A percentile compares a stretch with the other conserved stretches of the same genome.
phyloP scores from a whole-genome alignment of 2,113 vertebrate genomes.

The Gymnogyps californianus region DNA sequence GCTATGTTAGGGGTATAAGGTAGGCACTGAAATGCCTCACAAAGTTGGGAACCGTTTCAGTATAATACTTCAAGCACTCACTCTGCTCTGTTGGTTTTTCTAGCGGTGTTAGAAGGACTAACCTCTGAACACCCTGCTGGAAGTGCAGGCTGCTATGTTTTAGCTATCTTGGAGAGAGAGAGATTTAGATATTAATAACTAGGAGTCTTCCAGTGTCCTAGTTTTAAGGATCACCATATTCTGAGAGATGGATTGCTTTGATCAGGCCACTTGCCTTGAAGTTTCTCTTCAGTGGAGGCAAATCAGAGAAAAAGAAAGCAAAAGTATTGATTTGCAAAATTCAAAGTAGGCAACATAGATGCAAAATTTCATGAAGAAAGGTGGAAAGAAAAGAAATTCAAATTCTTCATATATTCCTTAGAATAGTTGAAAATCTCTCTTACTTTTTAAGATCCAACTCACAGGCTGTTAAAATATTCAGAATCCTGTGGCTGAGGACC shows the following conservation, averaged over 20 bases:
- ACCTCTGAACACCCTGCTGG: not conserved
- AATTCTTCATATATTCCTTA: not conserved
- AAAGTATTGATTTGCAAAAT: constrained; percentile 44
- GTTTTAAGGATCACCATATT: constrained; percentile 31
- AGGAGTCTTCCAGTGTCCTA: constrained; percentile 13
- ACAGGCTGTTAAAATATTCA: not conserved
- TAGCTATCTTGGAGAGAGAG: not conserved
- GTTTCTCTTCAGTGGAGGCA: constrained; percentile 24
- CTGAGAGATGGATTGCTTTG: constrained; percentile 16
- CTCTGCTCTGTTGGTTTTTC: not conserved
- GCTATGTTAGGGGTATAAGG: not conserved
- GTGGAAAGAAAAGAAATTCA: not conserved
- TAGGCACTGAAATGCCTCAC: not conserved
- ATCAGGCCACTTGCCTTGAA: constrained; percentile 45
- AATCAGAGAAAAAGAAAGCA: constrained; percentile 20
- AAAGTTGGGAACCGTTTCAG: not conserved
- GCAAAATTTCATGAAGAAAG: not conserved
- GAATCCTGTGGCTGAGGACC: not conserved
- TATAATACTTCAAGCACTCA: not conserved
- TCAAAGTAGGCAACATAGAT: not conserved
- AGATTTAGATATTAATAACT: not conserved
- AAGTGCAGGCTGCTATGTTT: not conserved
- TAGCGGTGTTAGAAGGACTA: not conserved
- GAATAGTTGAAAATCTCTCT: not conserved
- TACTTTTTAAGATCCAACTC: not conserved